A percentile compares a stretch with the other conserved stretches of the same genome.
phyloP scores from a whole-genome alignment of 2,888 invertebrate genomes.

The Eupithecia inturbata region DNA sequence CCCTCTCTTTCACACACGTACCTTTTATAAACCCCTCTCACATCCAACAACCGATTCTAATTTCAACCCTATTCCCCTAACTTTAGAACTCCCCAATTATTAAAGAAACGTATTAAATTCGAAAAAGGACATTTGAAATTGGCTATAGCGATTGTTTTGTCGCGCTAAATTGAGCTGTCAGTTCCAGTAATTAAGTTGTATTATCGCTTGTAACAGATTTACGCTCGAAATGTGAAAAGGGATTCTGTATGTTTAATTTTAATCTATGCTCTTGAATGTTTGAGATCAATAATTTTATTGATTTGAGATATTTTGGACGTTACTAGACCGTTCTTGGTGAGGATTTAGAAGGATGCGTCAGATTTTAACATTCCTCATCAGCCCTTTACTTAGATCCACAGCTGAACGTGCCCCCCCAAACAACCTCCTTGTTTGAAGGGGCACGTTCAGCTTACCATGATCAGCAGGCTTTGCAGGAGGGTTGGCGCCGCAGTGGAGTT shows the following conservation, averaged over 20 bases:
- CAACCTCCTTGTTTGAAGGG: too few species aligned
- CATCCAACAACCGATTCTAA: constrained; percentile 4
- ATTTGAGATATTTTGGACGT: background rate
- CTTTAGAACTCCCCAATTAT: background rate
- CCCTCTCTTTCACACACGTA: constrained; percentile 53
- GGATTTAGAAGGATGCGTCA: too few species aligned
- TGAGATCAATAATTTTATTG: background rate
- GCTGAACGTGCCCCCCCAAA: too few species aligned
- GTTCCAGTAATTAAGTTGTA: constrained; percentile 9
- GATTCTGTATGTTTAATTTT: constrained; percentile 6
- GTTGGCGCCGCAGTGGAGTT: too few species aligned
- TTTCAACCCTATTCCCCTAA: background rate
- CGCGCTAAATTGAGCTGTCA: constrained; percentile 17
- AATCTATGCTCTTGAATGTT: constrained; percentile 5
- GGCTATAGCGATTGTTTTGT: constrained; percentile 7
- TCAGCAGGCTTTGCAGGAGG: too few species aligned
- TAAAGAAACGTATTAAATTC: constrained; percentile 14
- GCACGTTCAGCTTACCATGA: too few species aligned
- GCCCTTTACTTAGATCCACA: too few species aligned
- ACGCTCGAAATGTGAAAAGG: background rate
- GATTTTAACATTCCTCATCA: too few species aligned
- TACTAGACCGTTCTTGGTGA: background rate
- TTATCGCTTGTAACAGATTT: constrained; percentile 9
- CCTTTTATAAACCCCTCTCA: constrained; percentile 13
- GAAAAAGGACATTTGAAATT: constrained; percentile 11